A percentile compares a stretch with the other conserved stretches of the same genome.
phyloP scores from a whole-genome alignment of 2,797 vertebrate species.

The Apogon talboti region DNA sequence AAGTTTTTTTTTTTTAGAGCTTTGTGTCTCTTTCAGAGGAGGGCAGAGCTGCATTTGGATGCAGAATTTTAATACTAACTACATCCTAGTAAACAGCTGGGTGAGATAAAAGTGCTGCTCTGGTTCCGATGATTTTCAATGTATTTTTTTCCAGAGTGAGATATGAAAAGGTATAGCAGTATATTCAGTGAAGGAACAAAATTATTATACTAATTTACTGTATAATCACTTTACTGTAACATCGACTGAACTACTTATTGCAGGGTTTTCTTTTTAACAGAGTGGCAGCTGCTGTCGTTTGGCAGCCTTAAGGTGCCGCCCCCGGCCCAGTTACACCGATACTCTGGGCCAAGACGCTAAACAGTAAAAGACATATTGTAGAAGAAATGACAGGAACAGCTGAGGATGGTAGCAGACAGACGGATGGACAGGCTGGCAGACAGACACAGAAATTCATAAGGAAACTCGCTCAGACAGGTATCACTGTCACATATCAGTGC shows the following conservation, averaged over 20 bases:
- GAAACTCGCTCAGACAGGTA: slow-evolving; percentile 47
- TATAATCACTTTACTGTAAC: not conserved
- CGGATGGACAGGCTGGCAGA: slow-evolving; percentile 45
- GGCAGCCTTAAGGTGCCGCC: slow-evolving; percentile 22
- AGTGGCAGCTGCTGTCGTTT: slow-evolving; percentile 37
- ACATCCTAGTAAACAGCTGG: not conserved
- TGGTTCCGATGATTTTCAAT: slow-evolving; percentile 23
- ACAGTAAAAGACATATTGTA: slow-evolving; percentile 36
- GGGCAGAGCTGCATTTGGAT: not conserved
- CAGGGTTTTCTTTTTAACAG: slow-evolving; percentile 9
- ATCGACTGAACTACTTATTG: slow-evolving; percentile 7
- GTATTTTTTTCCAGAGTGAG: not conserved
- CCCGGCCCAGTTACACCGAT: slow-evolving; percentile 11
- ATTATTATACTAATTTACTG: slow-evolving; percentile 6
- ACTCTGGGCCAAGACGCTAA: slow-evolving; percentile 29
- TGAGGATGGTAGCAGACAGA: slow-evolving; percentile 49
- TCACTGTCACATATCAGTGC: slow-evolving; percentile 27
- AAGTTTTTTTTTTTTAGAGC: slow-evolving; percentile 3
- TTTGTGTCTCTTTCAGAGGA: not conserved
- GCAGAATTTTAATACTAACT: slow-evolving; percentile 1
- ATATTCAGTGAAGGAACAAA: slow-evolving; percentile 11
- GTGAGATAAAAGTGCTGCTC: slow-evolving; percentile 10
- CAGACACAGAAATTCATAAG: slow-evolving; percentile 43
- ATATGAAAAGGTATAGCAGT: slow-evolving; percentile 5
- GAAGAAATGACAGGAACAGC: slow-evolving; percentile 44